Evolutionary conservation across 2,113 vertebrate genomes (phyloP).

Genomic region (Thalassarche chlororhynchos): DNA sequence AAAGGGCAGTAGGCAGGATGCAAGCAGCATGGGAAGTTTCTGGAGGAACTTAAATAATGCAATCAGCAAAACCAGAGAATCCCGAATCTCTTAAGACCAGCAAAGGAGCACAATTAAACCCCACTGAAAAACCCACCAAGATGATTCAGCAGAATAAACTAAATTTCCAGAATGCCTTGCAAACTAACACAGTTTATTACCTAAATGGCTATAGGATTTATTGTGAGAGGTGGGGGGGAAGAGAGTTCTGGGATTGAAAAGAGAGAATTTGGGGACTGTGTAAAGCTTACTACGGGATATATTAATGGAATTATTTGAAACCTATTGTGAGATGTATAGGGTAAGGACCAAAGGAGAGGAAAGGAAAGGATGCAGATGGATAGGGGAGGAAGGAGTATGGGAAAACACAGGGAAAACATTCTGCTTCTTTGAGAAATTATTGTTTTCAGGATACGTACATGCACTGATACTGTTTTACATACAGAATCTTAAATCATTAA

Average conservation of each 20-base stretch:
- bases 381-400: not conserved
- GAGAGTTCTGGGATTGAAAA: not conserved
- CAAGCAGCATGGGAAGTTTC: not conserved
- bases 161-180: not conserved
- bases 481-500: not conserved
- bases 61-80: not conserved
- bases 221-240: rapidly evolving
- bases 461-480: not conserved
- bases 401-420: not conserved
- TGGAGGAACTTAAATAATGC: not conserved
- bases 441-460: not conserved
- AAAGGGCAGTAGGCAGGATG: not conserved
- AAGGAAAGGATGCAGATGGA: not conserved
- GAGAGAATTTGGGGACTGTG: not conserved
- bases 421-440: not conserved
- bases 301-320: not conserved
- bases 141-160: not conserved
- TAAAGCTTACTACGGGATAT: not conserved
- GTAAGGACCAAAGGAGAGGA: not conserved
- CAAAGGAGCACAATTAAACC: not conserved
- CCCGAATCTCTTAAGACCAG: not conserved
- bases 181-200: not conserved
- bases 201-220: not conserved
- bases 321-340: not conserved
- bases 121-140: not conserved